Percentiles rank a stretch among this genome's conserved stretches.
These are phyloP conservation scores for Stratiomys singularior DNA, from an alignment of 2,888 invertebrate species.

Conservation along the genomic window DNA sequence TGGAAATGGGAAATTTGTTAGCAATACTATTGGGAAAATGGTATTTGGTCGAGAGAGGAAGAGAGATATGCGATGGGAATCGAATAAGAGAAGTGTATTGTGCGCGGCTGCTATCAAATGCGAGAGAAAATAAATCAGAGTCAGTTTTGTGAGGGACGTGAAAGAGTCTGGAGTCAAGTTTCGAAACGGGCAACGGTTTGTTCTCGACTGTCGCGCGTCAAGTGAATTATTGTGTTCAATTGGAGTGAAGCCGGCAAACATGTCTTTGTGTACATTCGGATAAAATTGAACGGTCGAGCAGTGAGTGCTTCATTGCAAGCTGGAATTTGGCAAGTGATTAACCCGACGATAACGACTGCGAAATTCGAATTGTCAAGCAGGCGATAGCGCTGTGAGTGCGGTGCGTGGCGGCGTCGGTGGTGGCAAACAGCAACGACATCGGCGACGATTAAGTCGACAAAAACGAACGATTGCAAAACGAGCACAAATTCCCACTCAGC, in stretches of 20 bases:
- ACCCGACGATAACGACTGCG: background rate
- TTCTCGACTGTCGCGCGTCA: background rate
- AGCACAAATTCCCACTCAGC: background rate
- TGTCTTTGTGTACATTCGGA: conserved; percentile 8
- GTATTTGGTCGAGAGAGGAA: background rate
- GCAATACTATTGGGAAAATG: background rate
- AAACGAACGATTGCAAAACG: background rate
- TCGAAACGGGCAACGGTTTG: background rate
- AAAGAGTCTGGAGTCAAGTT: background rate
- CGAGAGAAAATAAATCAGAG: conserved; percentile 33
- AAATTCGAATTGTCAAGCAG: background rate
- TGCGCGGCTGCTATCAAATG: background rate
- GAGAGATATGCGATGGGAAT: background rate
- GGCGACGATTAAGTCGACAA: background rate
- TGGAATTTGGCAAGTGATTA: background rate
- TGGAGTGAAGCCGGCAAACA: background rate
- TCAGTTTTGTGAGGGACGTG: conserved; percentile 37
- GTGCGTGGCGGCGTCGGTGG: background rate
- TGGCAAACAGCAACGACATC: background rate
- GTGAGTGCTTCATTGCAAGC: background rate
- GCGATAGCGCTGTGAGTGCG: background rate
- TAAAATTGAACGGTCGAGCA: background rate
- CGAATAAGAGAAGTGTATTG: background rate
- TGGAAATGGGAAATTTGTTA: conserved; percentile 4
- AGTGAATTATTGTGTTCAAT: background rate